These are phyloP conservation scores for Centrocercus urophasianus DNA, from an alignment of 2,113 vertebrate species.

Conservation along the genomic window DNA sequence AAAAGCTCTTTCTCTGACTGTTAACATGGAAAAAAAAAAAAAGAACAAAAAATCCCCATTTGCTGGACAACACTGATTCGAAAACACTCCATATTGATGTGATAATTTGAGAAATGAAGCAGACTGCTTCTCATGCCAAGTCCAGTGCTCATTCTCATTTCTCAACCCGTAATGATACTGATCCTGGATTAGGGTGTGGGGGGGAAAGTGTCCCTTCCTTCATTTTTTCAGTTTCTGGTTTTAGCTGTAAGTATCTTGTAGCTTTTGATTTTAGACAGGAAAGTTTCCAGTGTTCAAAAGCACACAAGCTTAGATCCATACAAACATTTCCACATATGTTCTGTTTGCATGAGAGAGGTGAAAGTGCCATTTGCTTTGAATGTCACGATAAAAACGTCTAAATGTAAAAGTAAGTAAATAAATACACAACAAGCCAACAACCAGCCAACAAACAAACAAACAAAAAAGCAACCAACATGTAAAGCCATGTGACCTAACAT, in stretches of 20 bases:
- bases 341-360: neutral
- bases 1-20: neutral
- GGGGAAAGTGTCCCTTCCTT: neutral
- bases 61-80: neutral
- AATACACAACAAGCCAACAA: neutral
- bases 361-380: neutral
- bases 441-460: neutral
- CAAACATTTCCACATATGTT: neutral
- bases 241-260: neutral
- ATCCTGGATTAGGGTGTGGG: neutral
- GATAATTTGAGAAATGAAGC: constrained; percentile 25
- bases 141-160: neutral
- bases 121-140: neutral
- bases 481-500: neutral
- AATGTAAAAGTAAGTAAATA: neutral
- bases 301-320: neutral
- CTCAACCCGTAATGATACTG: neutral
- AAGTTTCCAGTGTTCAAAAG: neutral
- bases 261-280: neutral
- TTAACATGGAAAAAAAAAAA: neutral
- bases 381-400: neutral
- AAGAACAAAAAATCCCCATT: neutral
- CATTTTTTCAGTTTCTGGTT: neutral
- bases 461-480: neutral
- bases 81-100: neutral